Evolutionary conservation across 1,140 invertebrate genomes (phyloP).

Genomic region (Condylostylus longicornis): DNA sequence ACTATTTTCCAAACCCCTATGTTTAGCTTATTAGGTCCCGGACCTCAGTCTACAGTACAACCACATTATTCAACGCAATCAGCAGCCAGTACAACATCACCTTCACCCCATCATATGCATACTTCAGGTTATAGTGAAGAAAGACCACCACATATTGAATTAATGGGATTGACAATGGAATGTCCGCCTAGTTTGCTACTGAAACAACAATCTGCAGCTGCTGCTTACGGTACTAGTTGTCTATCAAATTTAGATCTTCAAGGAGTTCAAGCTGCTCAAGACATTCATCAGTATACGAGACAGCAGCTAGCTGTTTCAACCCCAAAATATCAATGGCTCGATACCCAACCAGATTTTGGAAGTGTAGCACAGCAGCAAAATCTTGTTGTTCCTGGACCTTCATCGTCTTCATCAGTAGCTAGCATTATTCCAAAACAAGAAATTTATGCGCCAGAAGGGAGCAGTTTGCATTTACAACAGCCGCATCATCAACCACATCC

Average conservation of each 20-base stretch:
- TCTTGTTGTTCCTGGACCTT: conserved; percentile 37
- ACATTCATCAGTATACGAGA: conserved; percentile 18
- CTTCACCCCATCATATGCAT: conserved; percentile 16
- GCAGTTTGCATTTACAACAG: conserved; percentile 11
- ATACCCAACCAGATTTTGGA: conserved; percentile 32
- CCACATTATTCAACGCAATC: conserved; percentile 26
- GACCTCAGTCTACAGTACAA: conserved; percentile 26
- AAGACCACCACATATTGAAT: conserved; percentile 36
- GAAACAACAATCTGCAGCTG: conserved; percentile 33
- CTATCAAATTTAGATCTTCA: conserved; percentile 23
- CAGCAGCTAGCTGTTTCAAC: conserved; percentile 18
- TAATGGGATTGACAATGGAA: conserved; percentile 46
- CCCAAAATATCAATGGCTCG: conserved; percentile 46
- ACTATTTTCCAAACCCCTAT: conserved; percentile 40
- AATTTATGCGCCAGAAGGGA: conserved; percentile 33
- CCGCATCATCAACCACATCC: conserved; percentile 12
- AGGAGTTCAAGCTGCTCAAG: conserved; percentile 18
- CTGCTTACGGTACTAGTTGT: conserved; percentile 12
- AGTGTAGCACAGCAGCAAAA: conserved; percentile 22
- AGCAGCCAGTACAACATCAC: conserved; percentile 19
- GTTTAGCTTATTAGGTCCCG: conserved; percentile 34
- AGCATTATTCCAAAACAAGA: conserved; percentile 62
- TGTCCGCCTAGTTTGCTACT: conserved; percentile 30
- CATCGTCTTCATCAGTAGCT: conserved; percentile 35
- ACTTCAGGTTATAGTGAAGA: conserved; percentile 9